These are phyloP conservation scores for Heliconius aoede DNA, from an alignment of 2,888 invertebrate species.

Conservation along the genomic window DNA sequence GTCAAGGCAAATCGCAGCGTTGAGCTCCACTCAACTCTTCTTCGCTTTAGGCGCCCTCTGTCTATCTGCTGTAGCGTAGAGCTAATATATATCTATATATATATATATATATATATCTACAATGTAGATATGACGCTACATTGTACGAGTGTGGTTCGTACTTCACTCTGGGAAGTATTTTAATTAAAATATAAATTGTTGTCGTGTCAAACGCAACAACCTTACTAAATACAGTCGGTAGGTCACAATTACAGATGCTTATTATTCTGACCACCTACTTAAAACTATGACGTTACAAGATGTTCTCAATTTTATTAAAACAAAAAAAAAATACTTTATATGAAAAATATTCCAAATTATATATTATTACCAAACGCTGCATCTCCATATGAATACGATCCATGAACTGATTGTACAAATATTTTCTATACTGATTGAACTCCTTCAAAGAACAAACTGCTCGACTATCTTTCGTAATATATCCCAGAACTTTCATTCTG, in stretches of 20 bases:
- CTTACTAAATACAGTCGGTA: too few relatives aligned
- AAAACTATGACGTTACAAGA: too few relatives aligned
- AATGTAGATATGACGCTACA: background rate
- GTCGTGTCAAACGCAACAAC: background rate
- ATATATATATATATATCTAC: background rate
- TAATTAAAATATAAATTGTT: background rate
- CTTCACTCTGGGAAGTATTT: background rate
- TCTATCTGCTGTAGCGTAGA: too few relatives aligned
- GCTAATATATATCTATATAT: background rate
- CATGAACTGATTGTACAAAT: constrained; percentile 82
- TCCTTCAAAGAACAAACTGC: constrained; percentile 86
- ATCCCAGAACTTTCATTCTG: constrained; percentile 80
- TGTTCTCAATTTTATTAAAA: too few relatives aligned
- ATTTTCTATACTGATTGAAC: constrained; percentile 86
- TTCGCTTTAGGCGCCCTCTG: too few relatives aligned
- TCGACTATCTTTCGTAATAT: constrained; percentile 83
- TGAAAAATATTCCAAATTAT: background rate
- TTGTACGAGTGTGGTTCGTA: background rate
- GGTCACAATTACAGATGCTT: too few relatives aligned
- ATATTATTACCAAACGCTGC: constrained; percentile 62
- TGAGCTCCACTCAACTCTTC: too few relatives aligned
- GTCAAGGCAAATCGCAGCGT: too few relatives aligned
- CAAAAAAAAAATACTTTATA: background rate
- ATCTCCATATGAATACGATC: constrained; percentile 79
- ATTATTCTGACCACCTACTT: too few relatives aligned